Evolutionary conservation across 2,113 vertebrate species (phyloP).

Genomic region (Catharus minimus): DNA sequence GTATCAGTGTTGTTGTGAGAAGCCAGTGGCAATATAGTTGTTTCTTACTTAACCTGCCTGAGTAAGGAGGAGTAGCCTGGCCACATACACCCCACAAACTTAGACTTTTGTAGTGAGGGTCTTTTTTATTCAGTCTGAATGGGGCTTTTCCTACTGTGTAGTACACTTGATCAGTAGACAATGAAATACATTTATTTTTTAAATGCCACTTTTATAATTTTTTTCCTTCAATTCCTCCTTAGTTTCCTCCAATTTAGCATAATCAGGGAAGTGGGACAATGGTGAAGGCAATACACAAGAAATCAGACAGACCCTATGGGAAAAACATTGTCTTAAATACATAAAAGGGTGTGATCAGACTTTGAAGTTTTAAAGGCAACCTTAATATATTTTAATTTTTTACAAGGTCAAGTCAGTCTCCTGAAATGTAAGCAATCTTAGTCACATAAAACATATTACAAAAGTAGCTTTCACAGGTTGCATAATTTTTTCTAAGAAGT

Average conservation of each 20-base stretch:
- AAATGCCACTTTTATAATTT: background rate
- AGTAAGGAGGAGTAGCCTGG: background rate
- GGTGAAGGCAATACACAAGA: background rate
- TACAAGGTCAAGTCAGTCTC: background rate
- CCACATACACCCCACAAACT: fast-evolving
- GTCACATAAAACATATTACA: background rate
- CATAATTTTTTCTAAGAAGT: background rate
- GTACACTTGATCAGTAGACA: background rate
- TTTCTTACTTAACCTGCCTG: background rate
- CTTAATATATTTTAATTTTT: background rate
- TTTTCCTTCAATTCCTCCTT: background rate
- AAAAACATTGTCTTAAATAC: background rate
- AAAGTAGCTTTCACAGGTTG: background rate
- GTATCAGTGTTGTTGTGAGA: background rate
- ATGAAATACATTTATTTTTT: background rate
- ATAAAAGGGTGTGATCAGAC: background rate
- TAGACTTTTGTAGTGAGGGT: background rate
- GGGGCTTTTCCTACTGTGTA: fast-evolving
- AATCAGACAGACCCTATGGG: background rate
- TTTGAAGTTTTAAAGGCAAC: background rate
- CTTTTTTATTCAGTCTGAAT: background rate
- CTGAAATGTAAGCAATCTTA: background rate
- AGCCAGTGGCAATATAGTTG: background rate
- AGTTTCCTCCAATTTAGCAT: background rate
- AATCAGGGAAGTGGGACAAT: background rate